Percentiles rank a stretch among this genome's conserved stretches.
These are phyloP conservation scores for Nomada fucata DNA, from an alignment of 2,888 invertebrate genomes.

Conservation along the genomic window DNA sequence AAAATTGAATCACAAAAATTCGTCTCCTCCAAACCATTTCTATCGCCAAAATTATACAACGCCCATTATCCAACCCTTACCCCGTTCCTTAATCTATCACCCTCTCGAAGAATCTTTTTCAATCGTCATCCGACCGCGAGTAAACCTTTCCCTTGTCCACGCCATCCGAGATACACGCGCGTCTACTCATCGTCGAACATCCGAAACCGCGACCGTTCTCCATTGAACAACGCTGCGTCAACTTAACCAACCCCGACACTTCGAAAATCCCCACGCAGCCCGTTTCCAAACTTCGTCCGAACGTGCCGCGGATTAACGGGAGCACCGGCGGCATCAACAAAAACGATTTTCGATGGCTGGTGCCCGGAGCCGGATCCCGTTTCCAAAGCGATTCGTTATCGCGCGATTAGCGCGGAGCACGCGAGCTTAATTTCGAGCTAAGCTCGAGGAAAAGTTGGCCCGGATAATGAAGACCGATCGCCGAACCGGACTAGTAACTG, in stretches of 20 bases:
- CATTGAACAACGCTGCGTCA: background rate
- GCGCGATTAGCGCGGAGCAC: slow-evolving; percentile 76
- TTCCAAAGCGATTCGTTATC: slow-evolving; percentile 74
- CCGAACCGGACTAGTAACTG: slow-evolving; percentile 58
- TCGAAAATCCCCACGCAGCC: slow-evolving; percentile 11
- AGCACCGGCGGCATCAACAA: slow-evolving; percentile 16
- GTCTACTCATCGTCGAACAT: background rate
- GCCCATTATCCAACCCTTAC: no score
- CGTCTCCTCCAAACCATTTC: no score
- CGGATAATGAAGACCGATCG: slow-evolving; percentile 77
- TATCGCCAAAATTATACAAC: no score
- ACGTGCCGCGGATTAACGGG: slow-evolving; percentile 32
- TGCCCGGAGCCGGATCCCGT: slow-evolving; percentile 7
- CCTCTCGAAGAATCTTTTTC: no score
- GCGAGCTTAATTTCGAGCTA: slow-evolving; percentile 75
- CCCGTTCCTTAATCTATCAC: no score
- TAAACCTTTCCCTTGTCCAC: no score
- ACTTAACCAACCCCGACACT: background rate
- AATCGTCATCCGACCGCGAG: no score
- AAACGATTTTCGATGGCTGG: slow-evolving; percentile 33
- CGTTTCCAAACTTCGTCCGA: background rate
- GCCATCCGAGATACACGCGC: background rate
- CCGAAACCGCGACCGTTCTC: background rate
- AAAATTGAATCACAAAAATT: no score
- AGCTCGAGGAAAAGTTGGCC: slow-evolving; percentile 73